Base-by-base conservation (phyloP, 2,888 invertebrate genomes). In the Catocala fraxini region DNA sequence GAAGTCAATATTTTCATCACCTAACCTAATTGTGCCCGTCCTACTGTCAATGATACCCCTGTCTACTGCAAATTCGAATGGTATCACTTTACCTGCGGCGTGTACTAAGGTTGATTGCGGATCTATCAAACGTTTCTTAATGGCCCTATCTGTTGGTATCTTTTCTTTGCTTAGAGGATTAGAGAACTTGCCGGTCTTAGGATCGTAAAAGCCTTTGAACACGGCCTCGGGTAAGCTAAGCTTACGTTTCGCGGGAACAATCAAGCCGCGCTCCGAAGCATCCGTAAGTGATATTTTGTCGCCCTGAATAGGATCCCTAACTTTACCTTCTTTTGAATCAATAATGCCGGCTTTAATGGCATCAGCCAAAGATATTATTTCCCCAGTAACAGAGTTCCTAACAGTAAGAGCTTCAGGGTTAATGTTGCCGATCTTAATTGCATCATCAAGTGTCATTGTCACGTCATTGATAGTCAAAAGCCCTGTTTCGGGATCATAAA, bases 151-250 rank as follows among this genome's bases (percentile, higher is more conserved):
- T 56, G 97, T 96, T 71, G 96, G 96, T 66, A 98, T 89, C 84
- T 97, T 96, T 86, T 97, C 97, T 77, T 96, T 96, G n/a, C 96
- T 97, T 79, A 96, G 95, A 3, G 97, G 96, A 85, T 97, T 97
- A 43, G 96, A 96, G 82, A 98, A 97, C 81, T 97, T 96, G 51
- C 98, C 98, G 42, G 97, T 96, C 77, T 96, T 95, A 0, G 97
- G 97, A 92, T 99, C 98, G 82, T 98, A 98, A 69, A 97, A 96
- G n/a, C 98, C 98, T 89, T 97, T 97, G 81, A 97, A 97, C n/a
- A 98, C 97, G 1, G 98, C 98, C 91, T 98, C 98, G 0, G 97
- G 97, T 35, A 98, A 93, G 65, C 97, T 97, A 70, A 98, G 96
- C 86, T 97, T 97, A 56, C 97, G 96, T 85, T 97, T 97, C 46